Percentiles rank a stretch among this genome's conserved stretches.
Conservation (phyloP, 2,797 vertebrate species). For the Anguilla marmorata region DNA sequence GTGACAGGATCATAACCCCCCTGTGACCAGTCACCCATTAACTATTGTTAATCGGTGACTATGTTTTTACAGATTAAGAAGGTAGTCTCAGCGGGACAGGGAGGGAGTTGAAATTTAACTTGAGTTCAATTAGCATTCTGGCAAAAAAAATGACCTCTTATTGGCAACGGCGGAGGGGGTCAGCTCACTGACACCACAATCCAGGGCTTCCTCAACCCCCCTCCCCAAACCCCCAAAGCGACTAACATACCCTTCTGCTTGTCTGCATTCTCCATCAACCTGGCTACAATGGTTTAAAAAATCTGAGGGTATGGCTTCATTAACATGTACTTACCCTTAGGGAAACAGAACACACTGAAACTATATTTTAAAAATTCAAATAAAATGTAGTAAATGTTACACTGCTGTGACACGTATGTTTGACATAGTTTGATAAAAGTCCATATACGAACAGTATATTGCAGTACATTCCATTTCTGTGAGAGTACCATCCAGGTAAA, state of each 20-base stretch:
- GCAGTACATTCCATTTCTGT: no score
- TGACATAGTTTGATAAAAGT: background rate
- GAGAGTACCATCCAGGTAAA: background rate
- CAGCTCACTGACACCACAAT: background rate
- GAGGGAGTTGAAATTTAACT: constrained; percentile 59
- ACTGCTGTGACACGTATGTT: background rate
- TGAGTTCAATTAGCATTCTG: constrained; percentile 41
- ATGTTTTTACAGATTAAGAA: background rate
- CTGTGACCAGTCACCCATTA: constrained; percentile 62
- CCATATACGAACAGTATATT: no score
- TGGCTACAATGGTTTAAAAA: background rate
- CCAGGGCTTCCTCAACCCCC: background rate
- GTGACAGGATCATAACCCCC: constrained; percentile 21
- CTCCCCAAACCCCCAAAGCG: background rate
- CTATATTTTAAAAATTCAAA: background rate
- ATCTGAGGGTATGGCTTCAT: background rate
- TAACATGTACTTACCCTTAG: background rate
- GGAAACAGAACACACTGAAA: background rate
- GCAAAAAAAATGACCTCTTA: constrained; percentile 22
- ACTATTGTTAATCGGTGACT: constrained; percentile 42
- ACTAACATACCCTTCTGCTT: no score
- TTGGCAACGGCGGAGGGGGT: background rate
- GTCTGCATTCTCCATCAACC: background rate
- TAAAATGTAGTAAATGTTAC: background rate
- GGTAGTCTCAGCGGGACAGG: background rate